A percentile compares a stretch with the other conserved stretches of the same genome.
Conservation (phyloP, 2,113 vertebrate species). For the Philantomba maxwellii region DNA sequence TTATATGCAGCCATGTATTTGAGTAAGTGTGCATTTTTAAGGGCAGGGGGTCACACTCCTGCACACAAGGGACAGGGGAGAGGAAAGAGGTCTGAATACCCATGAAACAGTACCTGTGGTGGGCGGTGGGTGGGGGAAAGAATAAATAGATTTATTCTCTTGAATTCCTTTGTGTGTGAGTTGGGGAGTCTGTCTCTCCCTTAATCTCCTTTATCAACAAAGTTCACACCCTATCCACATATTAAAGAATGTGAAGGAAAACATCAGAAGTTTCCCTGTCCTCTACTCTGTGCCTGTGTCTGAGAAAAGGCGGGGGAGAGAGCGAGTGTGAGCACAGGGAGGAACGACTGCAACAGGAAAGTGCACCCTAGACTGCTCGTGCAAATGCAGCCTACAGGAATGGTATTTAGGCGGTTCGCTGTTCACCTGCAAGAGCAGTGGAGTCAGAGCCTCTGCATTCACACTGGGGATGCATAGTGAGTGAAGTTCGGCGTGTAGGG, state of each 20-base stretch:
- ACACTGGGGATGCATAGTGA: neutral
- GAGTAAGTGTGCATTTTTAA: neutral
- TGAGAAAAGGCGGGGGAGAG: neutral
- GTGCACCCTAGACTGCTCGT: neutral
- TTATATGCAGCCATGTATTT: neutral
- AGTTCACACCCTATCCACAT: neutral
- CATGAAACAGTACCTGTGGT: neutral
- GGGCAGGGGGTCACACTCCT: neutral
- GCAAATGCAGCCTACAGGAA: neutral
- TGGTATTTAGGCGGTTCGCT: neutral
- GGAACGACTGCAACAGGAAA: neutral
- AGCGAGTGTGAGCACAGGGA: neutral
- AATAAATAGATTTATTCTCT: neutral
- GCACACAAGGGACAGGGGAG: neutral
- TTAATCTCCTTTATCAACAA: neutral
- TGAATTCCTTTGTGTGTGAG: neutral
- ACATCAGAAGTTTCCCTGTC: neutral
- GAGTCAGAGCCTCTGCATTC: neutral
- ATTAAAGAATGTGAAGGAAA: neutral
- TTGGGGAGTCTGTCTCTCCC: neutral
- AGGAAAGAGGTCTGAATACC: neutral
- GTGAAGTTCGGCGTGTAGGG: neutral
- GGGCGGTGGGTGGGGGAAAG: accelerated
- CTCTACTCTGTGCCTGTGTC: neutral
- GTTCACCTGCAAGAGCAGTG: neutral